These are phyloP conservation scores for Ctenoplectra terminalis DNA, from an alignment of 1,140 invertebrate genomes.

Conservation along the genomic window DNA sequence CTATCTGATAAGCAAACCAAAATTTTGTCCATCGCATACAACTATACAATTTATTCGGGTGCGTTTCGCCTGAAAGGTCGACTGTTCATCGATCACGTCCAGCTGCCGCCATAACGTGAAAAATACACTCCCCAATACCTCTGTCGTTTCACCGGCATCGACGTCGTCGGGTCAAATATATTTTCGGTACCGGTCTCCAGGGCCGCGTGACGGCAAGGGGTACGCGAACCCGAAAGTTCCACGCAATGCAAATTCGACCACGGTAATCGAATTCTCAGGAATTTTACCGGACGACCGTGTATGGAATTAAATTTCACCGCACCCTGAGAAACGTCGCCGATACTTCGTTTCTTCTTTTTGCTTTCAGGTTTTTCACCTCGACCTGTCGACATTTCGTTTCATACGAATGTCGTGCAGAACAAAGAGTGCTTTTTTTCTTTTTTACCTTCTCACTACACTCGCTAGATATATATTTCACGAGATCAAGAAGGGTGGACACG, in stretches of 20 bases:
- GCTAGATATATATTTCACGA: neutral
- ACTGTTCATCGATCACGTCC: conserved; percentile 63
- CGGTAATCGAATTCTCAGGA: conserved; percentile 29
- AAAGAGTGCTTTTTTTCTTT: neutral
- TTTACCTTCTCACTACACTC: neutral
- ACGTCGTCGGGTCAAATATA: conserved; percentile 25
- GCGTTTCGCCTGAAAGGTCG: conserved; percentile 29
- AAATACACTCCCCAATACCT: conserved; percentile 45
- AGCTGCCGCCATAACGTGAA: conserved; percentile 60
- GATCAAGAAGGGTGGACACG: conserved; percentile 3
- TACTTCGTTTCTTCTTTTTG: too few relatives aligned
- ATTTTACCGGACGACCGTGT: neutral
- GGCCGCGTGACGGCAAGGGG: neutral
- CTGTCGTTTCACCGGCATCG: neutral
- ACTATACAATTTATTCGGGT: conserved; percentile 13
- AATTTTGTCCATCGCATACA: neutral
- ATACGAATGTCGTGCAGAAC: neutral
- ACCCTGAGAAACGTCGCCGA: neutral
- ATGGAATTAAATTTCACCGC: neutral
- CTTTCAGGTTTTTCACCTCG: neutral
- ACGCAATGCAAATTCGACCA: conserved; percentile 16
- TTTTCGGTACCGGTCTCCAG: conserved; percentile 27
- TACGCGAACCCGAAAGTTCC: too few relatives aligned
- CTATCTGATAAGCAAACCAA: neutral
- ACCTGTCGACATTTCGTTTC: neutral